phyloP scores from a whole-genome alignment of 2,888 invertebrate genomes.

The Liodrosophila aerea region DNA sequence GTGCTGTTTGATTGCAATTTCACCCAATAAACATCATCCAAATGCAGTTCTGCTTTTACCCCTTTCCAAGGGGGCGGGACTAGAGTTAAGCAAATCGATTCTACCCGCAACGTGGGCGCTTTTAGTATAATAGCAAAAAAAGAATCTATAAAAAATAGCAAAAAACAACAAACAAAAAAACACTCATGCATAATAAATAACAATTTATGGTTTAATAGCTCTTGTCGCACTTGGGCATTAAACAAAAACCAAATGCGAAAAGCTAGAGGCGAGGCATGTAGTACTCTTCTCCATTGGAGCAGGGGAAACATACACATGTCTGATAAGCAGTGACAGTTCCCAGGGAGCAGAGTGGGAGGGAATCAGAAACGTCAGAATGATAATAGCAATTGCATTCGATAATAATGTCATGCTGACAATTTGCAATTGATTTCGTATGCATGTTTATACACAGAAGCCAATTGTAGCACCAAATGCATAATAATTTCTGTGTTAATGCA shows the following conservation, averaged over 20 bases:
- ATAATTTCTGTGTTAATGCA: too few species aligned
- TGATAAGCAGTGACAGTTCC: constrained; percentile 17
- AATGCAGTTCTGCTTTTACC: constrained; percentile 22
- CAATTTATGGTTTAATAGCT: constrained; percentile 58
- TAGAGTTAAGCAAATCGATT: constrained; percentile 5
- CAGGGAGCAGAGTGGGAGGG: too few species aligned
- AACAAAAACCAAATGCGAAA: constrained; percentile 26
- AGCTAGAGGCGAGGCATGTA: too few species aligned
- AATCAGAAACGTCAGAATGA: neutral
- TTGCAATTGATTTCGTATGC: too few species aligned
- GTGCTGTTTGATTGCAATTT: constrained; percentile 28
- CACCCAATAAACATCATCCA: constrained; percentile 40
- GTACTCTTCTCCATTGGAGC: too few species aligned
- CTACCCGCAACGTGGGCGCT: neutral
- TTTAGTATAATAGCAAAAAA: neutral
- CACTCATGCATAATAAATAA: constrained; percentile 33
- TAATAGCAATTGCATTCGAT: neutral
- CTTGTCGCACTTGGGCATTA: constrained; percentile 30
- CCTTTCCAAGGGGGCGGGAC: too few species aligned
- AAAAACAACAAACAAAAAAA: constrained; percentile 5
- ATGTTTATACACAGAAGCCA: too few species aligned
- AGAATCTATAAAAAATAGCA: neutral
- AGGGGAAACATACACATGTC: constrained; percentile 3
- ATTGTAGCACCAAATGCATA: too few species aligned
- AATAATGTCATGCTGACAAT: too few species aligned